Base-by-base conservation (phyloP, 2,888 invertebrate genomes). In the Metellina segmentata region DNA sequence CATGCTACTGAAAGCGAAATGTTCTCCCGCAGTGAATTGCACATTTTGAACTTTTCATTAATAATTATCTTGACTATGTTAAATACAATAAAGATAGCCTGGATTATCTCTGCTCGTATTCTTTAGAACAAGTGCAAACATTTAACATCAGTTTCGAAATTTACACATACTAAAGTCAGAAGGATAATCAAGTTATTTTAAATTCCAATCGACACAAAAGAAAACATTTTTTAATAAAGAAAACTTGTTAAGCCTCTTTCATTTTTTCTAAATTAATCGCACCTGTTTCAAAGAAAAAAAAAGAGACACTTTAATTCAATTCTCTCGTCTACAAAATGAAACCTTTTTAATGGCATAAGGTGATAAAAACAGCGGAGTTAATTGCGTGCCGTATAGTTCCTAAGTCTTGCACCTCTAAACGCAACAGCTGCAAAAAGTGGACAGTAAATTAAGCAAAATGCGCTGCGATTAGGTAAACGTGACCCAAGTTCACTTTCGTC, bases 391-490 rank as follows among this genome's bases (percentile, higher is more conserved):
- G 11, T 52, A 19, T n/a, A 75, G 49, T 34, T 34, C 34, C 34
- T 34, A 75, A 75, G 49, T 75, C 20, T 72, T 8, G 34, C 19
- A 72, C 48, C 34, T 20, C 16, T 34, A 11, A 51, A 48, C 77
- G 49, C 77, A 77, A 77, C 77, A 9, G 77, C 51, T 78, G 7
- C 1, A 11, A 48, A 61, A 61, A 53, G 20, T 53, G 11, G 53
- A 13, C 34, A 8, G 19, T 61, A 61, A 61, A 61, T 34, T 79
- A 79, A 34, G 79, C 34, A 79, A 61, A 79, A 79, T 53, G 53
- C 61, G 9, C 9, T 34, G 61, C 79, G 16, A 61, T 20, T 61
- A n/a, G 53, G 61, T 79, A 34, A 79, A 79, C 79, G 79, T 69
- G 78, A 78, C 78, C 78, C 52, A 52, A 19, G 61, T 19, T 1